These are phyloP conservation scores for Eidolon dupreanum DNA, from an alignment of 2,797 vertebrate species.

Conservation along the genomic window DNA sequence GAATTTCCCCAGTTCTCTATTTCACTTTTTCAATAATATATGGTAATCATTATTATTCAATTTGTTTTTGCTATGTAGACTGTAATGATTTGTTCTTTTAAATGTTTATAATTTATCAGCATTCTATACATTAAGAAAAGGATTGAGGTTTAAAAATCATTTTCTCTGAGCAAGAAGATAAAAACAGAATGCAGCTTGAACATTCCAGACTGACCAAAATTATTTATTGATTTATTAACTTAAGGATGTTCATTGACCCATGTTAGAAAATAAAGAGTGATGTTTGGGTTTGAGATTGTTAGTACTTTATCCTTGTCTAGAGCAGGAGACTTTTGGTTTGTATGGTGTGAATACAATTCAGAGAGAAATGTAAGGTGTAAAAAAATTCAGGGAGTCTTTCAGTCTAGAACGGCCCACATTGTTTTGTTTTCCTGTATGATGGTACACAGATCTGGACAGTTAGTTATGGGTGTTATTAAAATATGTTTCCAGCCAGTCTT, in stretches of 20 bases:
- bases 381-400: constrained; percentile 71
- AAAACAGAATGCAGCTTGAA: constrained; percentile 65
- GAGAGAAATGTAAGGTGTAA: constrained; percentile 59
- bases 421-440: constrained; percentile 73
- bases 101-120: not conserved
- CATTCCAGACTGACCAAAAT: constrained; percentile 86
- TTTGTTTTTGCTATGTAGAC: not conserved
- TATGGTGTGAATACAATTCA: constrained; percentile 34
- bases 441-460: constrained; percentile 37
- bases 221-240: constrained; percentile 84
- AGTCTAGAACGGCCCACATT: constrained; percentile 66
- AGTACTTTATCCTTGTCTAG: constrained; percentile 60
- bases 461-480: constrained; percentile 26
- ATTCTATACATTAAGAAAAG: constrained; percentile 16
- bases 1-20: not conserved
- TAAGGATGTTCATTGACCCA: constrained; percentile 74
- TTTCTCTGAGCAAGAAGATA: constrained; percentile 84
- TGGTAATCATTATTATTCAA: not conserved
- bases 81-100: not conserved
- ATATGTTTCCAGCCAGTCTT: constrained; percentile 65
- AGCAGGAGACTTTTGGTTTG: constrained; percentile 43
- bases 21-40: constrained; percentile 29
- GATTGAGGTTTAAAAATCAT: constrained; percentile 66
- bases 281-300: constrained; percentile 50
- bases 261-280: constrained; percentile 73